Evolutionary conservation across 1,140 invertebrate genomes (phyloP).

Genomic region (Ectropis grisescens): DNA sequence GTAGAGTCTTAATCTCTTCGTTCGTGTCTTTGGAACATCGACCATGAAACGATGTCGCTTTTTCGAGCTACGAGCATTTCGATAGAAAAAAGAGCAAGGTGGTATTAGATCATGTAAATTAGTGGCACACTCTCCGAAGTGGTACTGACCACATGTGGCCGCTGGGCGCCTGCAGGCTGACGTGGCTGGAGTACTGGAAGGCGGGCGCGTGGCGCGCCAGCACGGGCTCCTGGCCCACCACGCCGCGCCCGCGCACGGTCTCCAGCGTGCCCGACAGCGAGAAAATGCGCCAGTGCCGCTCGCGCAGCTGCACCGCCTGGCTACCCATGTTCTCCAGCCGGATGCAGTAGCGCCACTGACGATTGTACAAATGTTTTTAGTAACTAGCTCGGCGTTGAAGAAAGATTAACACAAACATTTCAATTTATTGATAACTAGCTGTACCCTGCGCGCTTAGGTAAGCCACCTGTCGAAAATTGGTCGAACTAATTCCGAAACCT

Average conservation of each 20-base stretch:
- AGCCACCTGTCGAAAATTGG: too few relatives aligned
- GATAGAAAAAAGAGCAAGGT: too few relatives aligned
- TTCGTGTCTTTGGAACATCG: too few relatives aligned
- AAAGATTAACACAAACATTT: not conserved
- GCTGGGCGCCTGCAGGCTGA: conserved; percentile 96
- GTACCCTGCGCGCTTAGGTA: too few relatives aligned
- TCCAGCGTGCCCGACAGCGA: conserved; percentile 94
- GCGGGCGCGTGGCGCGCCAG: conserved; percentile 89
- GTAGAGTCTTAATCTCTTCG: too few relatives aligned
- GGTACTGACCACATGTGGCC: conserved; percentile 96
- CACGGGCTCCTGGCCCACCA: conserved; percentile 95
- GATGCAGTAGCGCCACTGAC: conserved; percentile 96
- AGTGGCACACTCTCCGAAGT: too few relatives aligned
- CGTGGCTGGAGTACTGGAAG: conserved; percentile 98
- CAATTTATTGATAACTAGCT: too few relatives aligned
- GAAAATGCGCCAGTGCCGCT: conserved; percentile 97
- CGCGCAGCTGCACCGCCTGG: conserved; percentile 90
- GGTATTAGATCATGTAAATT: too few relatives aligned
- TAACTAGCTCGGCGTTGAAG: not conserved
- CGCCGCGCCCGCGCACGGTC: conserved; percentile 93
- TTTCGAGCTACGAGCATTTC: too few relatives aligned
- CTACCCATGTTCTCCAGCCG: conserved; percentile 94
- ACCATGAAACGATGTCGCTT: too few relatives aligned
- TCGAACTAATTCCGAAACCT: too few relatives aligned
- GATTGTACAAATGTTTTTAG: too few relatives aligned